Evolutionary conservation across 2,113 vertebrate genomes (phyloP).

Genomic region (Acinonyx jubatus): DNA sequence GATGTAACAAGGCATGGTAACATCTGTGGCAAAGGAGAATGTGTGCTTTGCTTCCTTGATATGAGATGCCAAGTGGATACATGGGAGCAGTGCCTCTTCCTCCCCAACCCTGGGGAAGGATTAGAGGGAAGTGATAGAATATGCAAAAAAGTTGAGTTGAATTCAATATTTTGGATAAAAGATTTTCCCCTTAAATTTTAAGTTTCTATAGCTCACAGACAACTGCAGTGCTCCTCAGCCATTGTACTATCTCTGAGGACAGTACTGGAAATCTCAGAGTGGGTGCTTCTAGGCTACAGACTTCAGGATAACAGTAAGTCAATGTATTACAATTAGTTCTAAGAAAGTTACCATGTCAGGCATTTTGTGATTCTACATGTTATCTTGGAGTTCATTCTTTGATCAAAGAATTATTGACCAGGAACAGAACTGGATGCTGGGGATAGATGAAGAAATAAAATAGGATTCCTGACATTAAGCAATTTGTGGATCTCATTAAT

Average conservation of each 20-base stretch:
- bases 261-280: not conserved
- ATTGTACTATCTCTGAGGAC: not conserved
- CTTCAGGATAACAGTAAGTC: not conserved
- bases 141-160: not conserved
- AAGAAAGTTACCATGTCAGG: not conserved
- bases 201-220: not conserved
- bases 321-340: not conserved
- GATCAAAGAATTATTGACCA: not conserved
- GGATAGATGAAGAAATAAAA: not conserved
- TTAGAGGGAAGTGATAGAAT: not conserved
- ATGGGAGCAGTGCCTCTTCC: fast-evolving
- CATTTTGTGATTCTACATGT: not conserved
- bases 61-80: not conserved
- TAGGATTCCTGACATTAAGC: not conserved
- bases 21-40: not conserved
- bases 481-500: not conserved
- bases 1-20: not conserved
- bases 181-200: not conserved
- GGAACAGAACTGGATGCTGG: not conserved
- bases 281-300: not conserved
- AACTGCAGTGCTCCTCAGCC: not conserved
- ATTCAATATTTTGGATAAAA: not conserved
- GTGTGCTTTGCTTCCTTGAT: not conserved
- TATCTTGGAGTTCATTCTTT: constrained; percentile 22
- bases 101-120: not conserved